phyloP scores from a whole-genome alignment of 2,113 vertebrate genomes.

The Gnathonemus echidnorhynchus region DNA sequence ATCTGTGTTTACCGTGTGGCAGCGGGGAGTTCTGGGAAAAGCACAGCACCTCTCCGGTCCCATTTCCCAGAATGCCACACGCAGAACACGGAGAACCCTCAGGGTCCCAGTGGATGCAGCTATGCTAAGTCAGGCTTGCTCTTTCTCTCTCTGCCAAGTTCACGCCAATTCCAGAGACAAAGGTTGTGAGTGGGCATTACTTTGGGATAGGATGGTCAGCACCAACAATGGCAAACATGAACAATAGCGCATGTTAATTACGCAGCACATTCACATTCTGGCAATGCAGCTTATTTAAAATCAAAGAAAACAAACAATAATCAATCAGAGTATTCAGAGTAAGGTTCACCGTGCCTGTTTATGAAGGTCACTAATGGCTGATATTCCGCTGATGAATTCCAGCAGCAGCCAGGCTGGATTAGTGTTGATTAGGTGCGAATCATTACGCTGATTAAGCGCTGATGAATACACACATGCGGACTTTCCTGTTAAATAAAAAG shows the following conservation, averaged over 20 bases:
- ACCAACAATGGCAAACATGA: neutral
- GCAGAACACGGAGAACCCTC: neutral
- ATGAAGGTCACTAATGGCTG: neutral
- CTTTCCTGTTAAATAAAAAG: neutral
- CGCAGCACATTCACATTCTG: neutral
- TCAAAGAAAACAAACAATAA: neutral
- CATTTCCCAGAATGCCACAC: neutral
- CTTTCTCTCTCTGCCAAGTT: neutral
- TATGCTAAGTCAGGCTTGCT: neutral
- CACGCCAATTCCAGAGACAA: neutral
- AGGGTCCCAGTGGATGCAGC: neutral
- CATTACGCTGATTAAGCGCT: slow-evolving; percentile 23
- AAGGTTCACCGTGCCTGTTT: neutral
- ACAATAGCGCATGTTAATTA: neutral
- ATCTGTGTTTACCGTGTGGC: neutral
- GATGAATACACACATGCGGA: slow-evolving; percentile 13
- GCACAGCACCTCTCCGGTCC: neutral
- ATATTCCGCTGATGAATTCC: neutral
- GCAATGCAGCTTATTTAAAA: neutral
- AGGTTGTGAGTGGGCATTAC: neutral
- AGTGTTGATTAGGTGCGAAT: slow-evolving; percentile 24
- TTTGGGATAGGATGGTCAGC: neutral
- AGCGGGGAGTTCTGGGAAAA: neutral
- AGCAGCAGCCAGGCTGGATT: neutral
- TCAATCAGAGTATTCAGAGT: neutral